These are phyloP conservation scores for Vulpes ferrilata DNA, from an alignment of 2,113 vertebrate species.

Conservation along the genomic window DNA sequence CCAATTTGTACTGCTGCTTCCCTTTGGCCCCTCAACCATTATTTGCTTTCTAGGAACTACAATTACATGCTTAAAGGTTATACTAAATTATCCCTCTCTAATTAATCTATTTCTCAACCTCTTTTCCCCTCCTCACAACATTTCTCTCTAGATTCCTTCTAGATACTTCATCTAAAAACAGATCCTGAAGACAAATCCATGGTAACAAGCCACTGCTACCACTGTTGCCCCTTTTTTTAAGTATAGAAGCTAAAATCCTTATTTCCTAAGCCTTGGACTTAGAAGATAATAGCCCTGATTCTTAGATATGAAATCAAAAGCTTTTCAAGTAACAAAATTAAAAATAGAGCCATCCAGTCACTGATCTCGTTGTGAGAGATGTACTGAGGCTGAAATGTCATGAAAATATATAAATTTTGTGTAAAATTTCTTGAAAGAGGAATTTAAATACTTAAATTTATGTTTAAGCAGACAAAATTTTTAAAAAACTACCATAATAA, in stretches of 20 bases:
- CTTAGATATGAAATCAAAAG: neutral
- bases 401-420: conserved; percentile 1
- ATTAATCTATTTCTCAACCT: conserved; percentile 66
- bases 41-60: conserved; percentile 66
- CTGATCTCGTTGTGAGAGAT: neutral
- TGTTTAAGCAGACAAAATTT: conserved; percentile 21
- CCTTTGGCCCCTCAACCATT: neutral
- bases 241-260: neutral
- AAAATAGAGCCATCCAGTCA: conserved; percentile 11
- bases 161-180: conserved; percentile 62
- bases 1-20: conserved; percentile 1
- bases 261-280: conserved; percentile 39
- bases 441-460: conserved; percentile 25
- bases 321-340: neutral
- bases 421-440: neutral
- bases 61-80: conserved; percentile 34
- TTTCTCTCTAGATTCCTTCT: conserved; percentile 37
- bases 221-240: neutral
- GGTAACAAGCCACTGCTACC: neutral
- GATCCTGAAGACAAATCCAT: neutral
- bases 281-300: neutral
- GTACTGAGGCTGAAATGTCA: neutral
- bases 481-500: neutral
- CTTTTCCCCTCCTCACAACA: conserved; percentile 33
- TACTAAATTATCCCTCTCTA: conserved; percentile 44